Evolutionary conservation across 2,113 vertebrate genomes (phyloP), one percentile per base, ranked within the genome.

Genomic region (Vulpes lagopus): DNA sequence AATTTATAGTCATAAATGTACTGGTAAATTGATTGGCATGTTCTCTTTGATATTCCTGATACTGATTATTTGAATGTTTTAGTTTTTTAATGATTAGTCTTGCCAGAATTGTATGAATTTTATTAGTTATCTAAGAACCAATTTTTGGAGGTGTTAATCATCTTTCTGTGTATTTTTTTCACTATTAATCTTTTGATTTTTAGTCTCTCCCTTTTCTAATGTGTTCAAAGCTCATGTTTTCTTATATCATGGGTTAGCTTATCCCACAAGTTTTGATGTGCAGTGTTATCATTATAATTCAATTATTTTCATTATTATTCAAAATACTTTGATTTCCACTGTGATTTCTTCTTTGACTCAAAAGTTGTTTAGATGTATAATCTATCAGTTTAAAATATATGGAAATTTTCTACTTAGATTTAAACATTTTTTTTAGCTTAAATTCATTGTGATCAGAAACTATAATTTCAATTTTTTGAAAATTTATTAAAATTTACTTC

Each of bases 301-400:
- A 93, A 38, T 94, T 86, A 83, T 80, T 96, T 84, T 96, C 53
- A 67, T 59, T 67, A 81, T 49, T 79, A 71, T 20, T 96, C 32
- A 94, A 78, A 73, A 62, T 62, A 71, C 60, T 92, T 92, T 91
- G 19, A 51, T 73, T 84, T 92, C 14, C 64, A 79, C 14, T 78
- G 8, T 64, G 35, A 94, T 81, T 91, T 93, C 67, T 49, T 84
- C 59, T 69, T 96, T 73, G 25, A 84, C n/a, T 23, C 20, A 23
- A 83, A 88, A 91, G n/a, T 69, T 94, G 90, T 94, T 83, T 92
- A 32, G 35, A 23, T 51, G 23, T 49, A 27, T 19, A 91, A 69
- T 38, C 91, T 19, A 79, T 64, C 69, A 74, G 81, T 60, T 90
- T 35, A 93, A 90, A 53, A 15, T 11, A 86, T 53, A 83, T 35